A percentile compares a stretch with the other conserved stretches of the same genome.
Evolutionary conservation across 2,113 vertebrate species (phyloP).

Genomic region (Lonchura striata): DNA sequence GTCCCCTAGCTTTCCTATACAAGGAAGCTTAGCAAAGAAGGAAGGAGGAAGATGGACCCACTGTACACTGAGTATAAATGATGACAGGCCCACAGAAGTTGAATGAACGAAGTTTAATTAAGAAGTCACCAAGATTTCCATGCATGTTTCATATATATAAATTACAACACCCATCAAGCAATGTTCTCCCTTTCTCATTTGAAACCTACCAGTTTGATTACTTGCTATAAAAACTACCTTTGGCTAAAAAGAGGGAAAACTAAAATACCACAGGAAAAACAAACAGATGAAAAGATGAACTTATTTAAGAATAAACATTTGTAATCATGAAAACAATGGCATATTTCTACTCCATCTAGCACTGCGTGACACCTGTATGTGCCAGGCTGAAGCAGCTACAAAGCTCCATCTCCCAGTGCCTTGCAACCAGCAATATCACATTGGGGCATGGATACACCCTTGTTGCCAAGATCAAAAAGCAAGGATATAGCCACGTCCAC

Average conservation of each 20-base stretch:
- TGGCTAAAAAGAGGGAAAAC: not conserved
- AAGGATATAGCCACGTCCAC: not conserved
- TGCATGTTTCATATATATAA: not conserved
- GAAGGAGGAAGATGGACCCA: not conserved
- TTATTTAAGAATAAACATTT: conserved; percentile 9
- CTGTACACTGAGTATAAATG: not conserved
- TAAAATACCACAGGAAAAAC: not conserved
- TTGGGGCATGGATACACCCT: not conserved
- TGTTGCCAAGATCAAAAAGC: not conserved
- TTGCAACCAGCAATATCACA: not conserved
- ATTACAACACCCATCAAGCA: not conserved
- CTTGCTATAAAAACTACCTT: not conserved
- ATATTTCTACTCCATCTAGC: conserved; percentile 33
- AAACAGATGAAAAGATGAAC: not conserved
- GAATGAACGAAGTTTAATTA: not conserved
- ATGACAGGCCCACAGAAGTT: not conserved
- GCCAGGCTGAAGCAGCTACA: not conserved
- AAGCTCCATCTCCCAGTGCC: not conserved
- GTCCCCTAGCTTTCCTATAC: not conserved
- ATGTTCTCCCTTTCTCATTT: not conserved
- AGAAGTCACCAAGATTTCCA: not conserved
- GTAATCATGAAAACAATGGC: not conserved
- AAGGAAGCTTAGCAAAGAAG: not conserved
- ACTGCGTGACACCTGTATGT: not conserved
- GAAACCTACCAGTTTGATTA: not conserved